Conservation (phyloP, 1,140 invertebrate species). For the Cecropterus lyciades region DNA sequence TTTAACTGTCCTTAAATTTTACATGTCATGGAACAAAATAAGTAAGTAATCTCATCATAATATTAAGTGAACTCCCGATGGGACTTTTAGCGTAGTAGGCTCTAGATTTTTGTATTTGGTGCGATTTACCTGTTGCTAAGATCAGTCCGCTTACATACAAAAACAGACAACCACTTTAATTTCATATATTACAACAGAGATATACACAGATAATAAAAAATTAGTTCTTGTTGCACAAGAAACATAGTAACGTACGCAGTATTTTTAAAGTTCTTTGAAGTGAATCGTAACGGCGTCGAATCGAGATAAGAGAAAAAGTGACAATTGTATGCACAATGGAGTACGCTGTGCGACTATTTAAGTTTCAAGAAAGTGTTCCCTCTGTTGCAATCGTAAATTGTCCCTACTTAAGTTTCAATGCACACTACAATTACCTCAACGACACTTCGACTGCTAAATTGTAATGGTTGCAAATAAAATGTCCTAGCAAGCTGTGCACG, state of each 20-base stretch:
- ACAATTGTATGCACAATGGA: conserved; percentile 27
- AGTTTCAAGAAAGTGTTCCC: conserved; percentile 29
- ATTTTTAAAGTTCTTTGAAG: conserved; percentile 10
- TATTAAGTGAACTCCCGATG: too few relatives aligned
- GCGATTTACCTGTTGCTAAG: too few relatives aligned
- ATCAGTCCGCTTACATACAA: too few relatives aligned
- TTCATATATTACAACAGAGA: too few relatives aligned
- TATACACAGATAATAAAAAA: background rate
- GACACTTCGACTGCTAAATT: conserved; percentile 36
- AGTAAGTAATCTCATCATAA: too few relatives aligned
- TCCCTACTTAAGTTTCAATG: conserved; percentile 32
- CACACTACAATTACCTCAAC: conserved; percentile 25
- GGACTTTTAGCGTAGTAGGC: too few relatives aligned
- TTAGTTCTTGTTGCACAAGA: background rate
- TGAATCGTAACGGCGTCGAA: conserved; percentile 3
- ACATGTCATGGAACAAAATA: too few relatives aligned
- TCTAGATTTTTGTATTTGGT: too few relatives aligned
- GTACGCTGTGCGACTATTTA: conserved; percentile 12
- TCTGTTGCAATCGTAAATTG: conserved; percentile 27
- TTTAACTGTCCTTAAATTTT: too few relatives aligned
- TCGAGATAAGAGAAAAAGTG: conserved; percentile 16
- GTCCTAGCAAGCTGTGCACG: conserved; percentile 1
- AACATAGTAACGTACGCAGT: background rate
- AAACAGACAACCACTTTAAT: too few relatives aligned
- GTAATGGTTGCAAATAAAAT: conserved; percentile 22